A percentile compares a stretch with the other conserved stretches of the same genome.
Conservation (phyloP, 2,797 vertebrate species). For the Epinephelus awoara region DNA sequence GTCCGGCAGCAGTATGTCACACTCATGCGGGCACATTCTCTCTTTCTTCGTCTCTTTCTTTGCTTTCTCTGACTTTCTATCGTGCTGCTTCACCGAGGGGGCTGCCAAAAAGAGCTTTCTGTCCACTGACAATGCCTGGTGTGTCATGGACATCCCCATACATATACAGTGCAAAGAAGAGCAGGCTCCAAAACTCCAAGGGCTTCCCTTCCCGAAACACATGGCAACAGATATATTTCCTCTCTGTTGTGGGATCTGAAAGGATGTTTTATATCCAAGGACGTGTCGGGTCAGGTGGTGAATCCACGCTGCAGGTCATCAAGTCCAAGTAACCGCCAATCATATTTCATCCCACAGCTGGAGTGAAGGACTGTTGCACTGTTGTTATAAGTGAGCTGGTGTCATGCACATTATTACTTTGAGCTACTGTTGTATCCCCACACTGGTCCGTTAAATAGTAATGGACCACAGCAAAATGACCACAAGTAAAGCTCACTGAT, state of each 20-base stretch:
- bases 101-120: constrained; percentile 65
- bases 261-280: constrained; percentile 30
- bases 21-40: constrained; percentile 81
- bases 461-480: constrained; percentile 16
- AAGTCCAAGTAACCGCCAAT: constrained; percentile 43
- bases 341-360: constrained; percentile 45
- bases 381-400: constrained; percentile 11
- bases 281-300: constrained; percentile 46
- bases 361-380: constrained; percentile 14
- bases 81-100: constrained; percentile 65
- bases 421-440: constrained; percentile 15
- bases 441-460: constrained; percentile 15
- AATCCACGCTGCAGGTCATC: constrained; percentile 40
- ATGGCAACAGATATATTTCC: constrained; percentile 56
- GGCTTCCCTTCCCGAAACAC: constrained; percentile 34
- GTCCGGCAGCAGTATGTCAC: constrained; percentile 81
- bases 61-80: constrained; percentile 71
- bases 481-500: constrained; percentile 35
- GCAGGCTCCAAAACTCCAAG: constrained; percentile 32
- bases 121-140: constrained; percentile 59
- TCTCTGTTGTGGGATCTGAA: constrained; percentile 42
- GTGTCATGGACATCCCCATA: constrained; percentile 66
- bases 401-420: constrained; percentile 17
- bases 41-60: constrained; percentile 76
- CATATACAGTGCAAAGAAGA: constrained; percentile 68